Evolutionary conservation across 1,140 invertebrate species (phyloP).

Genomic region (Ips nitidus): DNA sequence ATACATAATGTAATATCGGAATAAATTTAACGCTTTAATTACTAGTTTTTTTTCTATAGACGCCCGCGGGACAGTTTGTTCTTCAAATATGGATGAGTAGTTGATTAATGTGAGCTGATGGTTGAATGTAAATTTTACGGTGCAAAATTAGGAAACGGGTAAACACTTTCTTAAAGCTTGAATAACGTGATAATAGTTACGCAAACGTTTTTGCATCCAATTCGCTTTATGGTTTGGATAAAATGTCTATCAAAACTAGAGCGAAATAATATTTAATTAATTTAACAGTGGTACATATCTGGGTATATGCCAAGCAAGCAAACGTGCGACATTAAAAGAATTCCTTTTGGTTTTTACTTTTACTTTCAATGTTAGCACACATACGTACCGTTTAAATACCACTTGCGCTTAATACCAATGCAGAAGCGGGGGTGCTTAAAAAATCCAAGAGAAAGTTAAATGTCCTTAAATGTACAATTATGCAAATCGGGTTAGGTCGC

Average conservation of each 20-base stretch:
- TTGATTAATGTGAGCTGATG: not conserved
- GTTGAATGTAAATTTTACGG: not conserved
- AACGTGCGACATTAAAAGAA: slow-evolving; percentile 27
- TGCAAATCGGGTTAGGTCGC: slow-evolving; percentile 4
- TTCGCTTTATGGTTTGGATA: too few species aligned
- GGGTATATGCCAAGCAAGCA: slow-evolving; percentile 7
- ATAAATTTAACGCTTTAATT: not conserved
- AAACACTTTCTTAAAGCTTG: not conserved
- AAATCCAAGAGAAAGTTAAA: slow-evolving; percentile 22
- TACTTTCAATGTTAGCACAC: slow-evolving; percentile 29
- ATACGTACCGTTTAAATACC: slow-evolving; percentile 18
- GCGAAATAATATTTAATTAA: slow-evolving; percentile 6
- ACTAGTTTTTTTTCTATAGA: not conserved
- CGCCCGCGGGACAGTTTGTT: not conserved
- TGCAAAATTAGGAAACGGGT: not conserved
- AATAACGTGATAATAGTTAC: too few species aligned
- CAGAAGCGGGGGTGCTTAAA: slow-evolving; percentile 23
- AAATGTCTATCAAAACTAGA: not conserved
- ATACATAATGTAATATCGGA: not conserved
- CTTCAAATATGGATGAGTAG: not conserved
- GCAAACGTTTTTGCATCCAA: too few species aligned
- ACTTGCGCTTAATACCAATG: slow-evolving; percentile 19
- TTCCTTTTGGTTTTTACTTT: slow-evolving; percentile 30
- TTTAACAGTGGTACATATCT: slow-evolving; percentile 1
- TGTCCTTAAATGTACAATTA: slow-evolving; percentile 18